phyloP scores from a whole-genome alignment of 2,797 vertebrate species.

The Phoeniculus purpureus region DNA sequence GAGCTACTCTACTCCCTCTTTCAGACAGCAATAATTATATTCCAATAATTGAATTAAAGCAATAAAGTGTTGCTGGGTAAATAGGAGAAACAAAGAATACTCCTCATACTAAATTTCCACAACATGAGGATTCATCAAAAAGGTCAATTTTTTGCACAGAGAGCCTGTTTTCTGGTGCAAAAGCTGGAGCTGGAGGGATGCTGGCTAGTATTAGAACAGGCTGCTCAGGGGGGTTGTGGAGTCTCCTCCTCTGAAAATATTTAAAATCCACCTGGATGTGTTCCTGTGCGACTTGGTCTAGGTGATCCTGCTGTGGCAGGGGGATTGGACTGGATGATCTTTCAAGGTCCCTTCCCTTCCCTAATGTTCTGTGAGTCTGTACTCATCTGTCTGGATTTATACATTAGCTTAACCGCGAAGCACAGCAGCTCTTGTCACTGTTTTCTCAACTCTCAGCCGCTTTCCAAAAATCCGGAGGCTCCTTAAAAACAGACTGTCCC shows the following conservation, averaged over 20 bases:
- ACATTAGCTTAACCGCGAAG: background rate
- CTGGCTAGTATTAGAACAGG: background rate
- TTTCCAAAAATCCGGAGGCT: background rate
- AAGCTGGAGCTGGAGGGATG: background rate
- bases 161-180: background rate
- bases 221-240: too few relatives aligned
- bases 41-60: background rate
- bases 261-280: too few relatives aligned
- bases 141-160: background rate
- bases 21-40: background rate
- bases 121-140: background rate
- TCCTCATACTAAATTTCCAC: background rate
- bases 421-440: background rate
- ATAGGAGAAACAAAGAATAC: background rate
- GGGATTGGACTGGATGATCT: too few relatives aligned
- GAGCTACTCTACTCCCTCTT: background rate
- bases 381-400: background rate
- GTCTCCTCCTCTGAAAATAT: too few relatives aligned
- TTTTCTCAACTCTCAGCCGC: background rate
- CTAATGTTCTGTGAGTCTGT: too few relatives aligned
- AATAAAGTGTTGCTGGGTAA: background rate
- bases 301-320: too few relatives aligned
- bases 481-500: background rate
- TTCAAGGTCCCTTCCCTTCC: too few relatives aligned
- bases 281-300: too few relatives aligned